Evolutionary conservation across 2,888 invertebrate genomes (phyloP).

Genomic region (Andrena flavipes): DNA sequence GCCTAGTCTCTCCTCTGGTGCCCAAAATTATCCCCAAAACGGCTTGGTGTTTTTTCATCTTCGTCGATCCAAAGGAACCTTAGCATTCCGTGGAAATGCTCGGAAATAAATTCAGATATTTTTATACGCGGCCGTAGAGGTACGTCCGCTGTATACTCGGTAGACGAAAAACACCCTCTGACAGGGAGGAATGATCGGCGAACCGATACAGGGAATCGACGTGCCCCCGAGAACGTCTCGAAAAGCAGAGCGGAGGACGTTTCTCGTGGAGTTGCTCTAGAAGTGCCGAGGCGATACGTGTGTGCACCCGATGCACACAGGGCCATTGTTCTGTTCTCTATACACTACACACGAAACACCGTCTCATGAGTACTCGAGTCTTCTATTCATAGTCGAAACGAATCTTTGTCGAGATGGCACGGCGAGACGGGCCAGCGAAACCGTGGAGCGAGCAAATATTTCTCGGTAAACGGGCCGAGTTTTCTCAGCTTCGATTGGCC

Average conservation of each 20-base stretch:
- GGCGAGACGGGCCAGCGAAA: conserved; percentile 9
- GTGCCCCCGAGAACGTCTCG: conserved; percentile 19
- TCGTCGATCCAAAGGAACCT: too few species aligned
- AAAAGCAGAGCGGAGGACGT: conserved; percentile 26
- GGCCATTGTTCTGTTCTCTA: conserved; percentile 30
- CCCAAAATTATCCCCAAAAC: too few species aligned
- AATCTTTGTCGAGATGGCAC: conserved; percentile 33
- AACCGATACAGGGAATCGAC: conserved; percentile 17
- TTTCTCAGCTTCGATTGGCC: not conserved
- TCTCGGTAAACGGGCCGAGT: conserved; percentile 13
- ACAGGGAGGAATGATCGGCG: not conserved
- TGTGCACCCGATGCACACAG: conserved; percentile 4
- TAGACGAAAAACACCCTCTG: not conserved
- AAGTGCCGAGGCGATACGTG: conserved; percentile 21
- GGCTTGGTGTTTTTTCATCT: too few species aligned
- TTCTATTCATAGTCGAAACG: conserved; percentile 37
- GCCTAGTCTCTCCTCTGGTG: too few species aligned
- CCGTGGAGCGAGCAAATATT: conserved; percentile 17
- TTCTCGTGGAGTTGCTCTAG: conserved; percentile 51
- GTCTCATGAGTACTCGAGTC: conserved; percentile 5
- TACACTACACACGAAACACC: not conserved
- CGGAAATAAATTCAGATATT: not conserved
- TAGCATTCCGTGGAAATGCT: too few species aligned
- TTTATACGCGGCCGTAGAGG: not conserved
- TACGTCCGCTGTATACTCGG: not conserved